A percentile compares a stretch with the other conserved stretches of the same genome.
Evolutionary conservation across 2,113 vertebrate species (phyloP).

Genomic region (Butorides virescens): DNA sequence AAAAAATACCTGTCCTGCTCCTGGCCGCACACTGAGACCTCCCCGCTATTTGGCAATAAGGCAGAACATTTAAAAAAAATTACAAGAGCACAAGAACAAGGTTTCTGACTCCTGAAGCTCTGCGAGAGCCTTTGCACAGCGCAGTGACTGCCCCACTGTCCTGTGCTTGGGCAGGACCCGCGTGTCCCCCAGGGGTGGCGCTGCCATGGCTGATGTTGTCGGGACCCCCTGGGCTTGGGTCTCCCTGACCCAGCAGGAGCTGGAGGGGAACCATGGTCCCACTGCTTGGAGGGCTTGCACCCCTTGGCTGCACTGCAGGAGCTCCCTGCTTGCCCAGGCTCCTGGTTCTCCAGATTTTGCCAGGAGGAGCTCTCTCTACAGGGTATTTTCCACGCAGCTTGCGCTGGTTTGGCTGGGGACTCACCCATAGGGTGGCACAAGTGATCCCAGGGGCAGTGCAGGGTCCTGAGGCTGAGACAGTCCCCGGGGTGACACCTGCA

Average conservation of each 20-base stretch:
- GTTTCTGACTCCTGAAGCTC: not conserved
- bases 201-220: not conserved
- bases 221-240: not conserved
- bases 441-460: not conserved
- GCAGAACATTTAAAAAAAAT: not conserved
- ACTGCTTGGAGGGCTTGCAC: not conserved
- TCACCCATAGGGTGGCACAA: not conserved
- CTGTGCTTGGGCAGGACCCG: not conserved
- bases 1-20: not conserved
- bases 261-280: not conserved
- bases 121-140: not conserved
- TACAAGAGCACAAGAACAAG: not conserved
- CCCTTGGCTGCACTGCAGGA: not conserved
- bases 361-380: not conserved
- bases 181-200: not conserved
- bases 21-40: not conserved
- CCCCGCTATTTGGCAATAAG: fast-evolving
- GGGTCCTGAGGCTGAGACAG: not conserved
- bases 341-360: not conserved
- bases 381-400: not conserved
- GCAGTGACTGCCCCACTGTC: not conserved
- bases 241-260: not conserved
- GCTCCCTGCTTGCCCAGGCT: not conserved
- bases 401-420: not conserved
- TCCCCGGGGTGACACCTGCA: not conserved